phyloP scores from a whole-genome alignment of 2,888 invertebrate species.

The Beris chalybata region DNA sequence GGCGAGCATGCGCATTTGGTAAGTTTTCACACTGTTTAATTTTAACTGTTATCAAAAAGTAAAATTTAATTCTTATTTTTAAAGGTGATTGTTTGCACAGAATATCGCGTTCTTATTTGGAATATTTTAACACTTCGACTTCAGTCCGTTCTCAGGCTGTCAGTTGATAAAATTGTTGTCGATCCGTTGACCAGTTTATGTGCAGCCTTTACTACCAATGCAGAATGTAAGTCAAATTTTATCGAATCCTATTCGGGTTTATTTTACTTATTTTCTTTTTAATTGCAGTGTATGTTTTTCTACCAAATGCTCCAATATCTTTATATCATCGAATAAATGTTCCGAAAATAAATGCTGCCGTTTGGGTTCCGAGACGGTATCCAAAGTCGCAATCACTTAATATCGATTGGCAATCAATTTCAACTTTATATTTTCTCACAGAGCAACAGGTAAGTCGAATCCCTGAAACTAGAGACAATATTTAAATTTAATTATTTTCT shows the following conservation, averaged over 20 bases:
- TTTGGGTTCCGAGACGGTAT: slow-evolving; percentile 62
- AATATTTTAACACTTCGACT: slow-evolving; percentile 66
- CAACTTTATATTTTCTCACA: slow-evolving; percentile 65
- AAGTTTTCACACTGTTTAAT: slow-evolving; percentile 23
- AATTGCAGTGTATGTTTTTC: slow-evolving; percentile 59
- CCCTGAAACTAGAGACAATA: background rate
- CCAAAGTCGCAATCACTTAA: slow-evolving; percentile 56
- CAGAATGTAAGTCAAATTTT: slow-evolving; percentile 60
- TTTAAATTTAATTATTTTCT: slow-evolving; percentile 18
- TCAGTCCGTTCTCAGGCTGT: slow-evolving; percentile 60
- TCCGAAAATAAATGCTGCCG: slow-evolving; percentile 57
- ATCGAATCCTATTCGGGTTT: background rate
- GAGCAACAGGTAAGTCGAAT: slow-evolving; percentile 59
- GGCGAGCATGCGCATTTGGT: slow-evolving; percentile 51
- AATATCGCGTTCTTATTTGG: slow-evolving; percentile 65
- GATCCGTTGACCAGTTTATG: slow-evolving; percentile 66
- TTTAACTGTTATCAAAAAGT: background rate
- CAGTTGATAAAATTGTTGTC: slow-evolving; percentile 56
- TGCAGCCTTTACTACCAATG: slow-evolving; percentile 64
- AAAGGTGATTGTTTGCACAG: slow-evolving; percentile 55
- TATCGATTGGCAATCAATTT: slow-evolving; percentile 63
- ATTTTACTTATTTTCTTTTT: background rate
- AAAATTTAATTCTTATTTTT: slow-evolving; percentile 22
- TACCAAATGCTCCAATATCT: slow-evolving; percentile 61
- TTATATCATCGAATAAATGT: slow-evolving; percentile 59